A percentile compares a stretch with the other conserved stretches of the same genome.
phyloP scores from a whole-genome alignment of 2,797 vertebrate genomes.

The Novumbra hubbsi region DNA sequence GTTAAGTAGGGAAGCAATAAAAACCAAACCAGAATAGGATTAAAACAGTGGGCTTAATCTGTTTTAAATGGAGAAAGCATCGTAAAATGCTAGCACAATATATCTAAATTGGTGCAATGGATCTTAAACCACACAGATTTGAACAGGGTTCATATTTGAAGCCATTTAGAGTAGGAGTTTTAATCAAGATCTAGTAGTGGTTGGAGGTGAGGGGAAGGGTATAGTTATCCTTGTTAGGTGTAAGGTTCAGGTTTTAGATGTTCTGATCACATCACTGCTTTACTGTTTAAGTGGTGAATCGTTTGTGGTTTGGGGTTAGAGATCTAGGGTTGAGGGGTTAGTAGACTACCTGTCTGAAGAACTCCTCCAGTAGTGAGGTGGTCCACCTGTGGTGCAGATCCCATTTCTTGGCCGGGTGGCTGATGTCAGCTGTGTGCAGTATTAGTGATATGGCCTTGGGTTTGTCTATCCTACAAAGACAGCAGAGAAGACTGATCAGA shows the following conservation, averaged over 20 bases:
- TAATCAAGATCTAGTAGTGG: not conserved
- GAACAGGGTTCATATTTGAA: not conserved
- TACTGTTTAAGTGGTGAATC: too few relatives aligned
- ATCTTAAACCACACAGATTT: not conserved
- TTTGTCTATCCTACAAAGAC: constrained; percentile 87
- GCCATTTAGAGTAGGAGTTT: not conserved
- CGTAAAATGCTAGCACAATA: not conserved
- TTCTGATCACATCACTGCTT: too few relatives aligned
- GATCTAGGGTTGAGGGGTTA: not conserved
- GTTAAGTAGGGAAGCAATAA: not conserved
- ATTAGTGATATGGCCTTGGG: constrained; percentile 95
- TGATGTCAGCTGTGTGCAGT: constrained; percentile 97
- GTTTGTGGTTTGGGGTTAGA: not conserved
- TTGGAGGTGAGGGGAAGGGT: too few relatives aligned
- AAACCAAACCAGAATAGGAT: constrained; percentile 3
- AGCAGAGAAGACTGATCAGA: not conserved
- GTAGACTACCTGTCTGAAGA: constrained; percentile 92
- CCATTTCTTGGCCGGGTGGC: constrained; percentile 96
- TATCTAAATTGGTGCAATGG: not conserved
- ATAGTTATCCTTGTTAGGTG: too few relatives aligned
- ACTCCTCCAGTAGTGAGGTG: constrained; percentile 93
- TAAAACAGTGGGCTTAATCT: not conserved
- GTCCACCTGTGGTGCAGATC: constrained; percentile 97
- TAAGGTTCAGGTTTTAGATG: too few relatives aligned
- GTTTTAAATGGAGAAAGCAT: not conserved